Conservation (phyloP, 2,888 invertebrate genomes). For the Cantharis rustica region DNA sequence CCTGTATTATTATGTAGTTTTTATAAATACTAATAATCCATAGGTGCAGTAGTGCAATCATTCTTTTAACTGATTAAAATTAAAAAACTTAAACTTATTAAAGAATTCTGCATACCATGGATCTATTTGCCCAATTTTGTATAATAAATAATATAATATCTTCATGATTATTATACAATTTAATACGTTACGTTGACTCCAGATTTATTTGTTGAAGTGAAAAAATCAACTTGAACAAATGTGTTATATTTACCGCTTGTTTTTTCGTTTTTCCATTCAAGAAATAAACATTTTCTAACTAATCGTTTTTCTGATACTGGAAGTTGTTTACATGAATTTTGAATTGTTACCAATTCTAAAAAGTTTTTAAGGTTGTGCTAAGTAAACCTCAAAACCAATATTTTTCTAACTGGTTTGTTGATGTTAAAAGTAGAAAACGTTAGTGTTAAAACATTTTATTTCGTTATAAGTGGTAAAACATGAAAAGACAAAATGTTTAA, state of each 20-base stretch:
- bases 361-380: not conserved
- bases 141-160: not conserved
- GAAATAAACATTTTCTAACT: not conserved
- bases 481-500: not conserved
- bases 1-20: too few species aligned
- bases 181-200: not conserved
- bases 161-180: not conserved
- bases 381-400: not conserved
- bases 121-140: too few species aligned
- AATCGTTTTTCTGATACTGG: not conserved
- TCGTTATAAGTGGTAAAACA: too few species aligned
- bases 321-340: not conserved
- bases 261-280: not conserved
- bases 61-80: too few species aligned
- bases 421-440: not conserved
- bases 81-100: too few species aligned
- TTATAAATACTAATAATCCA: too few species aligned
- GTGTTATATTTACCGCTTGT: not conserved
- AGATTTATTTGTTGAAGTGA: not conserved
- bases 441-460: not conserved
- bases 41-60: too few species aligned
- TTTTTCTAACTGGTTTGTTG: not conserved
- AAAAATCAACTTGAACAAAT: not conserved
- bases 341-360: not conserved
- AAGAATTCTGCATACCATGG: too few species aligned